A percentile compares a stretch with the other conserved stretches of the same genome.
phyloP scores from a whole-genome alignment of 2,888 invertebrate genomes.

The Drosophila atroscutellata region DNA sequence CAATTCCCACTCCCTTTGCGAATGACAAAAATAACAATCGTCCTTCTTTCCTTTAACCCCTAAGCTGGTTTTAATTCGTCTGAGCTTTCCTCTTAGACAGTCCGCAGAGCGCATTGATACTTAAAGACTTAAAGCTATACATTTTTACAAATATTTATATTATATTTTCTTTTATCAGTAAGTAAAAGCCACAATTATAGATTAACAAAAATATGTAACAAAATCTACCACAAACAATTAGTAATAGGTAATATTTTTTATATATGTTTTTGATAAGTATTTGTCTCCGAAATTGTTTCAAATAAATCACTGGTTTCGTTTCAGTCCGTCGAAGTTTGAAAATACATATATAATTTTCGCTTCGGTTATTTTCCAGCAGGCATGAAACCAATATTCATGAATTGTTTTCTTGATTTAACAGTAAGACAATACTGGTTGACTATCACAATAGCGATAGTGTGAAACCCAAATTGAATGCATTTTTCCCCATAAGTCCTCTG shows the following conservation, averaged over 20 bases:
- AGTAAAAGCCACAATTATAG: not conserved
- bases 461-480: not conserved
- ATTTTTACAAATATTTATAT: not conserved
- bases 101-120: not conserved
- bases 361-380: not conserved
- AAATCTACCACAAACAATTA: not conserved
- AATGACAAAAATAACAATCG: slow-evolving; percentile 1
- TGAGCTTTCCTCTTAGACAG: not conserved
- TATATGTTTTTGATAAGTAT: not conserved
- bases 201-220: too few species aligned
- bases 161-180: not conserved
- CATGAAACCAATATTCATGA: not conserved
- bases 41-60: not conserved
- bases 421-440: slow-evolving; percentile 5
- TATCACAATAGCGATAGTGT: slow-evolving; percentile 8
- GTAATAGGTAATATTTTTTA: not conserved
- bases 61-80: not conserved
- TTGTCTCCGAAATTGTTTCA: not conserved
- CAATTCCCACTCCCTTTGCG: slow-evolving; percentile 12
- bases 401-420: slow-evolving; percentile 8
- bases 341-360: slow-evolving; percentile 10
- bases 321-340: not conserved
- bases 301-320: not conserved
- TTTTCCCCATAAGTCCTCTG: not conserved
- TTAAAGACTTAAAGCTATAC: not conserved